Conservation (phyloP, 2,888 invertebrate species). For the Oxytorus armatus region DNA sequence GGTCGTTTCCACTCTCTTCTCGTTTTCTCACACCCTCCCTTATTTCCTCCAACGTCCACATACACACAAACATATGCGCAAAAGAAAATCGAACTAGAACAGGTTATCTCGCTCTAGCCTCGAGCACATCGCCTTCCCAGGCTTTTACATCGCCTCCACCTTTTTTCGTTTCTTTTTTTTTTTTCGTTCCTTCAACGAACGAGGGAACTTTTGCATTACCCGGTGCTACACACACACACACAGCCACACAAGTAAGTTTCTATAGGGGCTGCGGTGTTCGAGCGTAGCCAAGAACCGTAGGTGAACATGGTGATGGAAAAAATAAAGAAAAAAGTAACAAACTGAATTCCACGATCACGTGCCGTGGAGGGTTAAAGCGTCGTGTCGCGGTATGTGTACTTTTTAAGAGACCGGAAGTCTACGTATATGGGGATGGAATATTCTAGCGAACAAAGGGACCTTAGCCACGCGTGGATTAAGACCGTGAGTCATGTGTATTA, state of each 20-base stretch:
- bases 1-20: background rate
- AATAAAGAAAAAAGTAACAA: background rate
- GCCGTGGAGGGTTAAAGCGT: slow-evolving; percentile 8
- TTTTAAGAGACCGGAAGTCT: slow-evolving; percentile 12
- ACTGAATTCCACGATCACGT: slow-evolving; percentile 32
- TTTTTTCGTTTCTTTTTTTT: background rate
- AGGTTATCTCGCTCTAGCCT: slow-evolving; percentile 40
- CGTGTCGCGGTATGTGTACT: slow-evolving; percentile 13
- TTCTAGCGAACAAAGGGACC: too few relatives aligned
- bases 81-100: slow-evolving; percentile 54
- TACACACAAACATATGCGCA: background rate
- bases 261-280: slow-evolving; percentile 35
- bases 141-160: slow-evolving; percentile 9
- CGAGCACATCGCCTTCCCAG: slow-evolving; percentile 10
- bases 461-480: too few relatives aligned
- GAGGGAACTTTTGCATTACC: slow-evolving; percentile 48
- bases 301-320: background rate
- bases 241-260: too few relatives aligned
- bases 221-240: background rate
- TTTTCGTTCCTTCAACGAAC: background rate
- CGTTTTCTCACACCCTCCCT: background rate
- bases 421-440: too few relatives aligned
- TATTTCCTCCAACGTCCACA: background rate
- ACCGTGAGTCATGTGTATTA: too few relatives aligned
- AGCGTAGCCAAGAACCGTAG: background rate